Evolutionary conservation across 2,888 invertebrate genomes (phyloP).

Genomic region (Imbricaverruca yamaguchii): DNA sequence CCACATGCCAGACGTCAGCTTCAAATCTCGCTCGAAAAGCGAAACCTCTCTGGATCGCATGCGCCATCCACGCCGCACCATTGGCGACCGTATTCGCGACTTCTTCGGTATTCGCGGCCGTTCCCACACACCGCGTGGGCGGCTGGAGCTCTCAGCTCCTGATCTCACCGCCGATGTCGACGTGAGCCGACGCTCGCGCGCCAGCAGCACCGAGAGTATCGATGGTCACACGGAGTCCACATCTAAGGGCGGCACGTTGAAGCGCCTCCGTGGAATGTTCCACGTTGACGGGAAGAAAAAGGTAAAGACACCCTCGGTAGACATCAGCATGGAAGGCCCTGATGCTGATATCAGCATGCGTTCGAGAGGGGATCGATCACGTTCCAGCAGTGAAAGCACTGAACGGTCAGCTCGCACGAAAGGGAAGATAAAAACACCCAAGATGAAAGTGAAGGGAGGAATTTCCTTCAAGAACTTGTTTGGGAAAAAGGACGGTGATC

Average conservation of each 20-base stretch:
- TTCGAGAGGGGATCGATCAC: not conserved
- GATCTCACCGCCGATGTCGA: not conserved
- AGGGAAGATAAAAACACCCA: constrained; percentile 1
- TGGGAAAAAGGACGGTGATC: not conserved
- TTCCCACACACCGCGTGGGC: constrained; percentile 3
- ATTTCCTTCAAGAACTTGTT: constrained; percentile 1
- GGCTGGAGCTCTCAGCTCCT: not conserved
- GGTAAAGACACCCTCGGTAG: not conserved
- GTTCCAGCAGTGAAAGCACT: not conserved
- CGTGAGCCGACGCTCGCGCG: not conserved
- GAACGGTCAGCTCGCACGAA: not conserved
- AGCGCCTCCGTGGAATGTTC: constrained; percentile 1
- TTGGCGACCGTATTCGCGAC: not conserved
- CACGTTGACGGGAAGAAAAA: constrained; percentile 9
- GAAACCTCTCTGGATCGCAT: not conserved
- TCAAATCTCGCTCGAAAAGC: constrained; percentile 2
- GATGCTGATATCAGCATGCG: not conserved
- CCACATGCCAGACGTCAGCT: constrained; percentile 6
- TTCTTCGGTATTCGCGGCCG: not conserved
- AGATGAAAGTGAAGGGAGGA: not conserved
- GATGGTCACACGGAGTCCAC: not conserved
- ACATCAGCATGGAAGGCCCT: constrained; percentile 2
- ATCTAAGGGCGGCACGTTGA: not conserved
- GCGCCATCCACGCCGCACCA: not conserved
- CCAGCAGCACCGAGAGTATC: constrained; percentile 2